These are phyloP conservation scores for Hymenopus coronatus DNA, from an alignment of 2,888 invertebrate species.

Conservation along the genomic window DNA sequence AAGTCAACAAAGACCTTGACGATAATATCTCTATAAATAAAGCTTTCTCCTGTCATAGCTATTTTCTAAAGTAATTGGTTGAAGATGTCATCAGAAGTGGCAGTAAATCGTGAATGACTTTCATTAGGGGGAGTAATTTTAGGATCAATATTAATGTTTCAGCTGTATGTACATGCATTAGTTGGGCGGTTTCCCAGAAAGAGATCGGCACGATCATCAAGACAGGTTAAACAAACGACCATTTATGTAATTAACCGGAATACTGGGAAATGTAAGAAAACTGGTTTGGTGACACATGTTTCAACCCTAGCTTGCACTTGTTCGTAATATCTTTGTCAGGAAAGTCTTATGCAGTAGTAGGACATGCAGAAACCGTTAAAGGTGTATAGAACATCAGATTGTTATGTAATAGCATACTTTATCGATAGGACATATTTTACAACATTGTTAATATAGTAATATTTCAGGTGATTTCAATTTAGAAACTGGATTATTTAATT, in stretches of 20 bases:
- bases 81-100: neutral
- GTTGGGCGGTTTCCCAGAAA: neutral
- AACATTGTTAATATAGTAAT: too few species aligned
- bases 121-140: neutral
- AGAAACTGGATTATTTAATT: too few species aligned
- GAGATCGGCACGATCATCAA: neutral
- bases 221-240: neutral
- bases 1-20: neutral
- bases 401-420: too few species aligned
- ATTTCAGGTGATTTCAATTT: too few species aligned
- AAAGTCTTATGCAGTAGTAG: too few species aligned
- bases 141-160: neutral
- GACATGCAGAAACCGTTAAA: too few species aligned
- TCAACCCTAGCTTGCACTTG: neutral
- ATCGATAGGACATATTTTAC: too few species aligned
- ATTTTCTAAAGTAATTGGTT: neutral
- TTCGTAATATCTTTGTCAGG: too few species aligned
- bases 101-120: neutral
- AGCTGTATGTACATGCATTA: neutral
- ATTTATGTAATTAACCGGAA: neutral
- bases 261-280: neutral
- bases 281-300: neutral
- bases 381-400: too few species aligned
- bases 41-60: neutral
- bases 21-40: neutral